Evolutionary conservation across 1,140 invertebrate species (phyloP).

Genomic region (Drosophila nebulosa): DNA sequence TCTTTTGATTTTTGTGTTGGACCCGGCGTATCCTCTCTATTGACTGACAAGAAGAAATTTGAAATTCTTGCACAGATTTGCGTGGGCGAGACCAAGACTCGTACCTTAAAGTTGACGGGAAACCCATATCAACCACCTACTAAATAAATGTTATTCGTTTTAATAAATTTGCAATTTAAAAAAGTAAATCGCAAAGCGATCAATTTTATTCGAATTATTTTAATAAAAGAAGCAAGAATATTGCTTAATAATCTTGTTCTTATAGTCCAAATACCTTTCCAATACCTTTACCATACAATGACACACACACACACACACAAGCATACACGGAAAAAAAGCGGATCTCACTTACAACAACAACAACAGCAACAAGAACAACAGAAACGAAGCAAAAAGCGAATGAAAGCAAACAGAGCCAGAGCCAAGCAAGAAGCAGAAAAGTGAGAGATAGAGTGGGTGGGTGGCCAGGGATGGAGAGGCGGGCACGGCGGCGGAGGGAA

Average conservation of each 20-base stretch:
- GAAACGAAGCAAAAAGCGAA: neutral
- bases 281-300: neutral
- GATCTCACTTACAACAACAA: constrained; percentile 5
- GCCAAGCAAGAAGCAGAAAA: neutral
- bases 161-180: no score
- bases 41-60: constrained; percentile 25
- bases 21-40: constrained; percentile 24
- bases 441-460: no score
- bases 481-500: constrained; percentile 2
- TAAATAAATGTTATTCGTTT: no score
- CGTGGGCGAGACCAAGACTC: constrained; percentile 17
- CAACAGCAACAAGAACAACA: neutral
- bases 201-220: no score
- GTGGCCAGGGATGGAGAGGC: neutral
- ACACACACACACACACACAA: neutral
- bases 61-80: constrained; percentile 27
- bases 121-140: no score
- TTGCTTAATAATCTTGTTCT: no score
- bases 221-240: no score
- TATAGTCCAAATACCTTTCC: neutral
- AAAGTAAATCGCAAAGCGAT: no score
- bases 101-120: neutral
- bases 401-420: constrained; percentile 10
- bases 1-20: constrained; percentile 37
- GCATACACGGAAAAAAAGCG: neutral